phyloP scores from a whole-genome alignment of 2,797 vertebrate genomes.

The Alectoris magna region DNA sequence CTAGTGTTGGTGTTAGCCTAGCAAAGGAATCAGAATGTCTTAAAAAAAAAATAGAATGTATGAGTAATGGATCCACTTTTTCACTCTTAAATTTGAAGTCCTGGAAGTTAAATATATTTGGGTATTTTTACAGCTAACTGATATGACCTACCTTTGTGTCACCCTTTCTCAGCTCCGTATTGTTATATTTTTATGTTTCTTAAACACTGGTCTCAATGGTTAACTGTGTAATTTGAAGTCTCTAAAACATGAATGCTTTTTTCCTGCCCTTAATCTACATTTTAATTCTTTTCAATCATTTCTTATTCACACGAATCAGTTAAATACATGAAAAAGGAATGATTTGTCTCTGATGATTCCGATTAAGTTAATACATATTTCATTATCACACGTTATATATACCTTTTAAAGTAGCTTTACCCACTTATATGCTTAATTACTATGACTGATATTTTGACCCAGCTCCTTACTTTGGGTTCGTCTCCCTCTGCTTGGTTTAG shows the following conservation, averaged over 20 bases:
- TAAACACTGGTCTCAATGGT: not conserved
- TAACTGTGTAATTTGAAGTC: conserved; percentile 45
- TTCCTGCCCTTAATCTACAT: conserved; percentile 14
- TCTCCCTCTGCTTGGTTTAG: not conserved
- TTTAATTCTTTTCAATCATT: conserved; percentile 53
- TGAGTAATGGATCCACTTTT: not conserved
- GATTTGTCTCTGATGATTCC: conserved; percentile 58
- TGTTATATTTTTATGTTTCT: not conserved
- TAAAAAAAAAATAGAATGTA: not conserved
- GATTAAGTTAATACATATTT: conserved; percentile 70
- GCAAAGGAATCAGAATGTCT: not conserved
- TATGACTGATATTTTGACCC: conserved; percentile 10
- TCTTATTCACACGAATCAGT: conserved; percentile 55
- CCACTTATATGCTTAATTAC: conserved; percentile 14
- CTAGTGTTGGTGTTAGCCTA: not conserved
- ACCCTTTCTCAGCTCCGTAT: not conserved
- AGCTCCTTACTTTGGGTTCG: not conserved
- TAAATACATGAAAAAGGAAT: conserved; percentile 60
- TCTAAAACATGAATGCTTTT: conserved; percentile 4
- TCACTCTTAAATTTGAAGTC: not conserved
- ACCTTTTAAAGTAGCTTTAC: conserved; percentile 59
- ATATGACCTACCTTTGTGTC: not conserved
- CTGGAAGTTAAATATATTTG: not conserved
- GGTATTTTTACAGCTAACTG: not conserved
- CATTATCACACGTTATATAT: conserved; percentile 6